A percentile compares a stretch with the other conserved stretches of the same genome.
These are phyloP conservation scores for Passer domesticus DNA, from an alignment of 2,113 vertebrate genomes.

Conservation along the genomic window DNA sequence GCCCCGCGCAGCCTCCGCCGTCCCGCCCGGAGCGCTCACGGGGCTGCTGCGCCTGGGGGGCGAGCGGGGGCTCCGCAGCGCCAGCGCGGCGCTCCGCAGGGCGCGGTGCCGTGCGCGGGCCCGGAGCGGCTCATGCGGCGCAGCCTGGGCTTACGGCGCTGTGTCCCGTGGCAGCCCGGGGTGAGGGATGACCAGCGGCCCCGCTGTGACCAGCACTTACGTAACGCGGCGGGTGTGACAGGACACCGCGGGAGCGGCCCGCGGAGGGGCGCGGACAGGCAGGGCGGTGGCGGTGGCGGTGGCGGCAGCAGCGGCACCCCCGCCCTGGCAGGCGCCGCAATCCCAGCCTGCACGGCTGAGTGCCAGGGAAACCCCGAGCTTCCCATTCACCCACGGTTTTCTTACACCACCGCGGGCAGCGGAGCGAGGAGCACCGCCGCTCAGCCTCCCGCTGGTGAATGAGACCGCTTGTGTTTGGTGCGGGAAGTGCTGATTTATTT, in stretches of 20 bases:
- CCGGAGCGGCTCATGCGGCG: neutral
- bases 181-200: neutral
- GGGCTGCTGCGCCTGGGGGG: rapidly evolving
- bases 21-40: rapidly evolving
- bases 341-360: neutral
- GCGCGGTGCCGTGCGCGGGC: neutral
- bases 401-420: neutral
- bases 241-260: neutral
- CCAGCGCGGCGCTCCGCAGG: neutral
- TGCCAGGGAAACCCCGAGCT: neutral
- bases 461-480: neutral
- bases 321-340: neutral
- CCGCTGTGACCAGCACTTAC: neutral
- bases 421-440: neutral
- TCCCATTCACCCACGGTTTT: neutral
- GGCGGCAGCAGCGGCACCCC: neutral
- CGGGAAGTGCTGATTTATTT: neutral
- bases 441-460: neutral
- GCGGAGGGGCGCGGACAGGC: neutral
- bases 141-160: too few relatives aligned
- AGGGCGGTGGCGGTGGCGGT: neutral
- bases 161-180: neutral
- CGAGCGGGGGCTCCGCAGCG: too few relatives aligned
- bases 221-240: neutral
- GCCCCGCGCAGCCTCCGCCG: too few relatives aligned